Evolutionary conservation across 2,888 invertebrate genomes (phyloP).

Genomic region (Mimumesa dahlbomi): DNA sequence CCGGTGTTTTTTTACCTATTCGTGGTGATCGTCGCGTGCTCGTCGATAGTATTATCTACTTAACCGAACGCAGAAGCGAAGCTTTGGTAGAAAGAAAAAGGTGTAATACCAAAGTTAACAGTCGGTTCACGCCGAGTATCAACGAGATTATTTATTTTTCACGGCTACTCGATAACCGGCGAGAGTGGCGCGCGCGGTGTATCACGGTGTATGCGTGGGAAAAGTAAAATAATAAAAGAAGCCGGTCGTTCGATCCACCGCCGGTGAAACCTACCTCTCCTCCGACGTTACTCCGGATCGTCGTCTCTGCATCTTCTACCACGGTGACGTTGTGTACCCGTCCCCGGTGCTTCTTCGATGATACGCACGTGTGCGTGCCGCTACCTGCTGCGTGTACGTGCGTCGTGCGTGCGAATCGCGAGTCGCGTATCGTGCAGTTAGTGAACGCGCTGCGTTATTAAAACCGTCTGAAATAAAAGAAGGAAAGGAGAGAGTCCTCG

Average conservation of each 20-base stretch:
- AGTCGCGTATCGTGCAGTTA: constrained; percentile 42
- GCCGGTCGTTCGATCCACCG: neutral
- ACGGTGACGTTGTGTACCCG: constrained; percentile 32
- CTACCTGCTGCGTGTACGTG: constrained; percentile 57
- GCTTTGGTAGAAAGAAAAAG: no score
- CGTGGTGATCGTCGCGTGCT: constrained; percentile 38
- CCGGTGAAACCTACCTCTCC: no score
- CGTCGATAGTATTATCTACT: constrained; percentile 10
- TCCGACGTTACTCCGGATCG: neutral
- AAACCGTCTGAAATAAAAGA: no score
- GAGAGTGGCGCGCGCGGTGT: neutral
- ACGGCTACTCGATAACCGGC: neutral
- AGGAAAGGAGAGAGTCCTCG: no score
- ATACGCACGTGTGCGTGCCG: constrained; percentile 64
- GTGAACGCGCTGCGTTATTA: constrained; percentile 48
- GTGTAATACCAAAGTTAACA: no score
- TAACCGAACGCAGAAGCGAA: neutral
- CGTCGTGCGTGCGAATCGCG: constrained; percentile 45
- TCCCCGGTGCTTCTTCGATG: constrained; percentile 53
- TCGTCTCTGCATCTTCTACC: constrained; percentile 16
- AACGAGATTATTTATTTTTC: neutral
- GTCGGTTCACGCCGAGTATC: neutral
- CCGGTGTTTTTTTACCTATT: no score
- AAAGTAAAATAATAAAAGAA: neutral
- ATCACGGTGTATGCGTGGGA: no score